Percentiles rank a stretch among this genome's conserved stretches.
Evolutionary conservation across 2,888 invertebrate genomes (phyloP).

Genomic region (Hypomecis atomaria): DNA sequence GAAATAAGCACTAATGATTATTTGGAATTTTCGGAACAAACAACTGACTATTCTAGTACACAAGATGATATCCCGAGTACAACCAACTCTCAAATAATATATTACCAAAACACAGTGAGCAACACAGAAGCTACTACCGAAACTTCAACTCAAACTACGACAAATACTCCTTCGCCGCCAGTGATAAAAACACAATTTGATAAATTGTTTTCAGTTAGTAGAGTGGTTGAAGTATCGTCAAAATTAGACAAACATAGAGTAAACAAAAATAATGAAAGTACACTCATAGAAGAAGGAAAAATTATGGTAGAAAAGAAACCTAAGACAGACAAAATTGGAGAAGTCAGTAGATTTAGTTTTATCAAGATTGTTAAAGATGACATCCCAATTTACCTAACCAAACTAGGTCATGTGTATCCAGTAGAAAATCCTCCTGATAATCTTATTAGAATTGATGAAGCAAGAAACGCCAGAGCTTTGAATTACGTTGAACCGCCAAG

Average conservation of each 20-base stretch:
- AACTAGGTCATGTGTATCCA: constrained; percentile 77
- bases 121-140: constrained; percentile 50
- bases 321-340: constrained; percentile 87
- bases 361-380: constrained; percentile 88
- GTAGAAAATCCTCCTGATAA: constrained; percentile 80
- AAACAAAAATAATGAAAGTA: constrained; percentile 83
- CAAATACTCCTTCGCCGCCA: constrained; percentile 57
- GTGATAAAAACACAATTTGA: constrained; percentile 81
- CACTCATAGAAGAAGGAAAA: constrained; percentile 80
- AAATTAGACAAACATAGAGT: constrained; percentile 85
- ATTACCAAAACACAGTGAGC: constrained; percentile 42
- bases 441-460: constrained; percentile 79
- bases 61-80: constrained; percentile 47
- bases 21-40: constrained; percentile 65
- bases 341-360: constrained; percentile 87
- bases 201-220: constrained; percentile 87
- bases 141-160: constrained; percentile 46
- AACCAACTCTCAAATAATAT: constrained; percentile 52
- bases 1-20: constrained; percentile 74
- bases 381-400: constrained; percentile 80
- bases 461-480: constrained; percentile 77
- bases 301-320: constrained; percentile 85
- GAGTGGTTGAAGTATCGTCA: constrained; percentile 88
- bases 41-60: constrained; percentile 64
- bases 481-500: constrained; percentile 68